Percentiles rank a stretch among this genome's conserved stretches.
phyloP scores from a whole-genome alignment of 2,888 invertebrate genomes.

The Beris morrisii region DNA sequence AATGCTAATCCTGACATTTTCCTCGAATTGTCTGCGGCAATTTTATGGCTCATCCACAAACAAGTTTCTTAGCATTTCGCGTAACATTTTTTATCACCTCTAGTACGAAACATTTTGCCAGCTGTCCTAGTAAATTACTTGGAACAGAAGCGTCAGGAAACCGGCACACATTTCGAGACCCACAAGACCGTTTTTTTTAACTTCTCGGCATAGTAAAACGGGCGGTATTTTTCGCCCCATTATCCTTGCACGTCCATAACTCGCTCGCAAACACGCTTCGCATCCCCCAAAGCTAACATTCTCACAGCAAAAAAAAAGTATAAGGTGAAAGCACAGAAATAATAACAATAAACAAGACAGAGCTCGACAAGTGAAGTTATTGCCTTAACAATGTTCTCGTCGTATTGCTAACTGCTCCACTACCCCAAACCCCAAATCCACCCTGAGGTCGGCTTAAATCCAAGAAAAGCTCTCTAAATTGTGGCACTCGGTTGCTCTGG shows the following conservation, averaged over 20 bases:
- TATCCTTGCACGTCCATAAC: constrained; percentile 14
- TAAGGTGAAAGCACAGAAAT: constrained; percentile 38
- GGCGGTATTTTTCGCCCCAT: constrained; percentile 5
- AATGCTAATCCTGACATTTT: constrained; percentile 36
- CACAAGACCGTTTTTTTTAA: constrained; percentile 10
- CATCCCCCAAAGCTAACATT: neutral
- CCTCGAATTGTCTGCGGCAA: constrained; percentile 37
- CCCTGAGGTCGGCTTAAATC: neutral
- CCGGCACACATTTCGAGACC: neutral
- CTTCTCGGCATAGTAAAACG: neutral
- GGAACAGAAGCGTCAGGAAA: neutral
- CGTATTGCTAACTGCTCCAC: constrained; percentile 5
- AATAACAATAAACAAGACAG: constrained; percentile 38
- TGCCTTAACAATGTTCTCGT: constrained; percentile 34
- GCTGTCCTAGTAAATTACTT: constrained; percentile 36
- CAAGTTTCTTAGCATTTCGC: constrained; percentile 37
- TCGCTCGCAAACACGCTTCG: constrained; percentile 20
- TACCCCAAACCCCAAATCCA: neutral
- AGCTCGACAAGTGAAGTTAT: constrained; percentile 36
- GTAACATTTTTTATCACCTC: constrained; percentile 15
- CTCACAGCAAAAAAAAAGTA: neutral
- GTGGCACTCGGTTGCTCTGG: constrained; percentile 14
- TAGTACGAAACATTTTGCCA: constrained; percentile 8
- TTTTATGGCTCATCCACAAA: constrained; percentile 38
- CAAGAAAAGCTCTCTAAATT: constrained; percentile 34